These are phyloP conservation scores for Dendropsophus ebraccatus DNA, from an alignment of 2,113 vertebrate genomes.

Conservation along the genomic window DNA sequence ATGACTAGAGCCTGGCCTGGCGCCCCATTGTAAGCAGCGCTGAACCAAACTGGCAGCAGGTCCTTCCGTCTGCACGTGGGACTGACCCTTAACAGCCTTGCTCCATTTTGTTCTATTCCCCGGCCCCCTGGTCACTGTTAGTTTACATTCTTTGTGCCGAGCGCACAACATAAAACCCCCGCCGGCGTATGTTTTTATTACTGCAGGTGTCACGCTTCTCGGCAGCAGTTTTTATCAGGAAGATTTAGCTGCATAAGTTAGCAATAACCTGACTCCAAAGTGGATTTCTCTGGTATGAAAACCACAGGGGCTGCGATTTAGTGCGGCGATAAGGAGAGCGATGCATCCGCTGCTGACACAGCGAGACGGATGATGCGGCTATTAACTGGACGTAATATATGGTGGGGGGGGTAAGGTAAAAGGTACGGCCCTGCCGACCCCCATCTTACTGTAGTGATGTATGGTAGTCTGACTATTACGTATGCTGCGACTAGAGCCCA, in stretches of 20 bases:
- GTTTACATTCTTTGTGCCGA: conserved; percentile 49
- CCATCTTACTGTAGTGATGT: background rate
- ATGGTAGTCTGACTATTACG: background rate
- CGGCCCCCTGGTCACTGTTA: conserved; percentile 29
- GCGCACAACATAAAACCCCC: conserved; percentile 43
- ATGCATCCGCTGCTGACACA: conserved; percentile 47
- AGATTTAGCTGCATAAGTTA: conserved; percentile 59
- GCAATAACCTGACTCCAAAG: conserved; percentile 54
- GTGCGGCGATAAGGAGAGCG: conserved; percentile 39
- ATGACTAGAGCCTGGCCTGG: background rate
- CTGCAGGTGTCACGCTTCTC: conserved; percentile 52
- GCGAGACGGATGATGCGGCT: conserved; percentile 12
- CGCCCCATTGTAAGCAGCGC: background rate
- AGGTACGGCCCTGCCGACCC: background rate
- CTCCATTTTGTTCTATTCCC: background rate
- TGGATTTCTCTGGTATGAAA: conserved; percentile 49
- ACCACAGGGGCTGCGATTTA: conserved; percentile 49
- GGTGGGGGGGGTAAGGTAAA: background rate
- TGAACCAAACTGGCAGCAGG: background rate
- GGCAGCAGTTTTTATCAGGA: conserved; percentile 53
- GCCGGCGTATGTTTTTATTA: background rate
- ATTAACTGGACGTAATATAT: conserved; percentile 15
- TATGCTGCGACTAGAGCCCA: background rate
- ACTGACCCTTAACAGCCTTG: background rate
- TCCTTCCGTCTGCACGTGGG: background rate